phyloP scores from a whole-genome alignment of 2,888 invertebrate species.

The Melolontha melolontha region DNA sequence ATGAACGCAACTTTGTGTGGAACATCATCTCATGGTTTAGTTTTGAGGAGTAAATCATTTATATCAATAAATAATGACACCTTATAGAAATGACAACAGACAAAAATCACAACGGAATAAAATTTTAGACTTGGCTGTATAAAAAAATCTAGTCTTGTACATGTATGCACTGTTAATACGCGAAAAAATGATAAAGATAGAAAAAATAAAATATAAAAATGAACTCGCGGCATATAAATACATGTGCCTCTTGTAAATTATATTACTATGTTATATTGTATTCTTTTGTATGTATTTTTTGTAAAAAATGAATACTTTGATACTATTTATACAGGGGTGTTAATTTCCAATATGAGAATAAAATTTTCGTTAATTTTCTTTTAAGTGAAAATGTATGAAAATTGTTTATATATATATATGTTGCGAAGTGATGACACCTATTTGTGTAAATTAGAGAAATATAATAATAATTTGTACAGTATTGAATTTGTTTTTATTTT shows the following conservation, averaged over 20 bases:
- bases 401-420: constrained; percentile 9
- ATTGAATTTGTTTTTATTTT: too few species aligned
- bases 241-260: constrained; percentile 34
- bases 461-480: constrained; percentile 17
- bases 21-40: too few species aligned
- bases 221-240: constrained; percentile 35
- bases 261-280: constrained; percentile 29
- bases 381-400: constrained; percentile 26
- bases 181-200: constrained; percentile 25
- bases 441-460: constrained; percentile 23
- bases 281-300: constrained; percentile 37
- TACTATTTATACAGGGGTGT: constrained; percentile 34
- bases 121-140: constrained; percentile 58
- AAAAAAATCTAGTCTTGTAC: constrained; percentile 63
- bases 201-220: constrained; percentile 19
- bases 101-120: constrained; percentile 46
- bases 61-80: background rate
- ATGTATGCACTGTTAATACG: constrained; percentile 50
- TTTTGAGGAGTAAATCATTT: too few species aligned
- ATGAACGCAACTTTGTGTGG: too few species aligned
- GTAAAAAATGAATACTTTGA: constrained; percentile 28
- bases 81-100: constrained; percentile 36
- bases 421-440: constrained; percentile 23
- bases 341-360: constrained; percentile 21
- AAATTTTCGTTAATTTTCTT: constrained; percentile 27